Evolutionary conservation across 2,113 vertebrate species (phyloP), one percentile per base, ranked within the genome.

Genomic region (Cnemophilus loriae): DNA sequence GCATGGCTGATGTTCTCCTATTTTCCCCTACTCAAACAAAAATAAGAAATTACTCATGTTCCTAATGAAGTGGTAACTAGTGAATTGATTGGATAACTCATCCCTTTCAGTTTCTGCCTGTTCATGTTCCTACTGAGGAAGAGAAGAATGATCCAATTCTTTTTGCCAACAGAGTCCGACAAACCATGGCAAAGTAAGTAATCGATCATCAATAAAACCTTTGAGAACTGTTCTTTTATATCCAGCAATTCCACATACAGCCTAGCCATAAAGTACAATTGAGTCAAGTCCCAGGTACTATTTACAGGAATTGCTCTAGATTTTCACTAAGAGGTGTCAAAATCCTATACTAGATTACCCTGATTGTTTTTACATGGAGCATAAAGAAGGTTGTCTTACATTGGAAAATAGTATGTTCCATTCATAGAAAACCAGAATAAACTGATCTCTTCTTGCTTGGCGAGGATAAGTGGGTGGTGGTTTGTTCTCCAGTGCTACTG

Each of bases 181-280:
- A 97, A 65, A 85, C 93, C 46, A 99, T 99, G 99, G 99, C 99
- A 61, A 90, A 82, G 99, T 99, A 98, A 95, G 98, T 98, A 64
- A 93, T 17, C 23, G 0, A 16, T 70, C 41, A 41, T 17, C 7
- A 80, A 7, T 41, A 55, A 83, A 90, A 28, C 28, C 49, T 76
- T 27, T 33, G 50, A 90, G 13, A 95, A 75, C 19, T 82, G 35
- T 42, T 70, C 27, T 56, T 87, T 57, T 76, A 16, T 69, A 44
- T 46, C 27, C 39, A 69, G 47, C 15, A 85, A 68, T 50, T 88
- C 71, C 27, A 19, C 13, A 11, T 27, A 47, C 10, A 67, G 50
- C 18, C 71, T 64, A 63, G 7, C 13, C n/a, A 64, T 33, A 44
- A 88, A 81, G 33, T 46, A 60, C 33, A 70, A 15, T 30, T 75